These are phyloP conservation scores for Lumbricus terrestris DNA, from an alignment of 2,888 invertebrate species.

Conservation along the genomic window DNA sequence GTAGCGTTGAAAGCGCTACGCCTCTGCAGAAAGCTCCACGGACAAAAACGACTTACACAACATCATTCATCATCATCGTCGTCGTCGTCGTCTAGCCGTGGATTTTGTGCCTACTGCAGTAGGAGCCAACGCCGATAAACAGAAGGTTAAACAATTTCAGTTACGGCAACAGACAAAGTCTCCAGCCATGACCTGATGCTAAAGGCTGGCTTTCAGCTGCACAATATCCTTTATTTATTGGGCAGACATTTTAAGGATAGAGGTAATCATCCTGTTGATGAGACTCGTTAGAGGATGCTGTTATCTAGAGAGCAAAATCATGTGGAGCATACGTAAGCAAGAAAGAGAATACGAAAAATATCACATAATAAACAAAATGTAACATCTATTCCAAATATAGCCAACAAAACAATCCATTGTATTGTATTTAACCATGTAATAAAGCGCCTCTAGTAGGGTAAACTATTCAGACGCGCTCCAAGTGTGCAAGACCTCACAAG, in stretches of 20 bases:
- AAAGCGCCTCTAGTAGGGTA: too few relatives aligned
- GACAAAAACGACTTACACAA: background rate
- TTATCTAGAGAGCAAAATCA: background rate
- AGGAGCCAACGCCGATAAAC: background rate
- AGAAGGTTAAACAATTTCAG: background rate
- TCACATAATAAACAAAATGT: background rate
- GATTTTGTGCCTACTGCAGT: background rate
- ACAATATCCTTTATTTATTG: background rate
- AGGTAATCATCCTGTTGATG: background rate
- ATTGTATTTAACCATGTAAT: too few relatives aligned
- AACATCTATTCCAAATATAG: background rate
- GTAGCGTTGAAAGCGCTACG: background rate
- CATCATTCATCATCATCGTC: conserved; percentile 3
- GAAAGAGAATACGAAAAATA: background rate
- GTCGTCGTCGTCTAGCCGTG: background rate
- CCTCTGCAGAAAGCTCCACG: background rate
- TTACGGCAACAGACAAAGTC: background rate
- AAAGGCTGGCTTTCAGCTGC: background rate
- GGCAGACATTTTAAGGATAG: background rate
- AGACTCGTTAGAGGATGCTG: background rate
- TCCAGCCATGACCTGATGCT: background rate
- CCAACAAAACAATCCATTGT: background rate
- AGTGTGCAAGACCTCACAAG: too few relatives aligned
- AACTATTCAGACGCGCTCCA: too few relatives aligned
- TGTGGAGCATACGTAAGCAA: background rate